Conservation (phyloP, 1,140 invertebrate species). For the Drosophila busckii region DNA sequence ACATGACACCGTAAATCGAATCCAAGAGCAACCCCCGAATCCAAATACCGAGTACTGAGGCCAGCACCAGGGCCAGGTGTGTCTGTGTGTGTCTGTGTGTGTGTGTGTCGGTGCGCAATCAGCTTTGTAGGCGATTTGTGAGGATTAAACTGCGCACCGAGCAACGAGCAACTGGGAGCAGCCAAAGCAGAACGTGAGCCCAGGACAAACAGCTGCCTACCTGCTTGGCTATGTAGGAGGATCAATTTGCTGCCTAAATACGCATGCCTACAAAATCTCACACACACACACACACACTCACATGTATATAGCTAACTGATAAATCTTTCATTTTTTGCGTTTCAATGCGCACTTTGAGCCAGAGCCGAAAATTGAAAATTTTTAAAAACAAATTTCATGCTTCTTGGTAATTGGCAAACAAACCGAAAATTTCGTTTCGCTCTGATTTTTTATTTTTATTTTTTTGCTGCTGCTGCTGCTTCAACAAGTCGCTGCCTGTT, state of each 20-base stretch:
- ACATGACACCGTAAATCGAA: slow-evolving; percentile 28
- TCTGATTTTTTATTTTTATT: too few species aligned
- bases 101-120: slow-evolving; percentile 69
- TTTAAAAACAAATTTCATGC: slow-evolving; percentile 59
- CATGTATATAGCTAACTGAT: slow-evolving; percentile 15
- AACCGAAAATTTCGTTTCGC: slow-evolving; percentile 15
- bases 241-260: slow-evolving; percentile 76
- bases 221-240: slow-evolving; percentile 56
- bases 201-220: slow-evolving; percentile 56
- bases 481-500: slow-evolving; percentile 50
- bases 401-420: slow-evolving; percentile 69
- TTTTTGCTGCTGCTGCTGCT: neutral
- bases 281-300: slow-evolving; percentile 16
- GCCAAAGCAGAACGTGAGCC: slow-evolving; percentile 1
- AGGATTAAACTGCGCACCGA: slow-evolving; percentile 71
- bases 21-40: slow-evolving; percentile 45
- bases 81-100: slow-evolving; percentile 68
- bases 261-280: slow-evolving; percentile 67
- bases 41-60: slow-evolving; percentile 5
- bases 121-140: slow-evolving; percentile 77
- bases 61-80: slow-evolving; percentile 39
- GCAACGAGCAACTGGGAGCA: neutral
- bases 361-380: slow-evolving; percentile 61
- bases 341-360: slow-evolving; percentile 66
- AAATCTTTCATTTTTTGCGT: slow-evolving; percentile 73